Percentiles rank a stretch among this genome's conserved stretches.
Conservation (phyloP, 2,113 vertebrate genomes). For the Lucifuga dentata region DNA sequence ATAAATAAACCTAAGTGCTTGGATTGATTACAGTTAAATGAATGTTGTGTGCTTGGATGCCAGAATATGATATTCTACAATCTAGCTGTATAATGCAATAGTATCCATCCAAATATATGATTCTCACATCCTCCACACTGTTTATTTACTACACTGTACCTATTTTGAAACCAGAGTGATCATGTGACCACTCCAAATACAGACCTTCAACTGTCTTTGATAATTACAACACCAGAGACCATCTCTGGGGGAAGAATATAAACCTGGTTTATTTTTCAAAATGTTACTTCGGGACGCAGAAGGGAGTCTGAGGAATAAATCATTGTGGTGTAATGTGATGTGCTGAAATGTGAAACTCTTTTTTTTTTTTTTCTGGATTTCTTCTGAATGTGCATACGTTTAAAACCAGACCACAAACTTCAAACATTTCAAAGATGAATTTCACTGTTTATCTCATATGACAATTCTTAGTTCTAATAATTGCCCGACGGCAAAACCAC, state of each 20-base stretch:
- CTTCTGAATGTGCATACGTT: slow-evolving; percentile 2
- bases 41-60: no score
- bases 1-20: no score
- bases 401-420: background rate
- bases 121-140: background rate
- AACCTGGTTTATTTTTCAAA: slow-evolving; percentile 37
- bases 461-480: slow-evolving; percentile 19
- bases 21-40: background rate
- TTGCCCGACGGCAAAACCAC: slow-evolving; percentile 21
- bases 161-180: slow-evolving; percentile 38
- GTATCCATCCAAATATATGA: slow-evolving; percentile 1
- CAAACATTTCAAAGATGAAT: background rate
- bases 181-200: slow-evolving; percentile 44
- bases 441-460: background rate
- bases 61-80: no score
- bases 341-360: slow-evolving; percentile 4
- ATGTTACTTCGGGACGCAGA: slow-evolving; percentile 37
- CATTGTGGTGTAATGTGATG: slow-evolving; percentile 41
- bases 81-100: background rate
- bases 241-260: slow-evolving; percentile 4
- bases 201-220: slow-evolving; percentile 27
- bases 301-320: slow-evolving; percentile 2
- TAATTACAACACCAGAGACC: slow-evolving; percentile 16
- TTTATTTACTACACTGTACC: slow-evolving; percentile 40
- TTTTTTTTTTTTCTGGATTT: slow-evolving; percentile 14